Base-by-base conservation (phyloP, 2,888 invertebrate species). In the Coenonympha arcania region DNA sequence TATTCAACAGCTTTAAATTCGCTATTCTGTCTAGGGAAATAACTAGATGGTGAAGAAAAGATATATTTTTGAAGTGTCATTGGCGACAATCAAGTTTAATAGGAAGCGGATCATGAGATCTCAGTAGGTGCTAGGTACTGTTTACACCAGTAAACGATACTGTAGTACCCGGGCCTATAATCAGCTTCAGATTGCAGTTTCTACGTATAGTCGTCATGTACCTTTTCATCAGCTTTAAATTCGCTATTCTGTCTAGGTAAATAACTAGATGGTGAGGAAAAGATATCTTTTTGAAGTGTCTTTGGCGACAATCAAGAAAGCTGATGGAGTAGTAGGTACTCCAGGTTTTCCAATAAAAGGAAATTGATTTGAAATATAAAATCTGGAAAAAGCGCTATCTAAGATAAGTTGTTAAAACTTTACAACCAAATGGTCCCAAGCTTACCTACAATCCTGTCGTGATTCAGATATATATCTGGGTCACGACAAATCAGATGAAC, bases 141-240 rank as follows among this genome's bases (percentile, higher is more conserved):
- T 55, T 59, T 60, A 58, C 54, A 44, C 46, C 50, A 51, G 53
- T n/a, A n/a, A n/a, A n/a, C n/a, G n/a, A n/a, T n/a, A n/a, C n/a
- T n/a, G n/a, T n/a, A 60, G 54, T 60, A 59, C 56, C 61, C 54
- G 49, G 40, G 53, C 45, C 51, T 56, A 56, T 57, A 58, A 58
- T 54, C 45, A 58, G 43, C 49, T 49, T 43, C 40, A 43, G 45
- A 24, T 15, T n/a, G n/a, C n/a, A n/a, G n/a, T 43, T n/a, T n/a
- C 33, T 36, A 41, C 46, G 37, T 39, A 34, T n/a, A n/a, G n/a
- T n/a, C n/a, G 37, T 45, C 46, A 48, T 43, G 33, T 52, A 39
- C 52, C 36, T 47, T 50, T 41, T 42, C 36, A 30, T 19, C 30
- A 30, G 6, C 30, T 19, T 41, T 20, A 22, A 22, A 24, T 41